These are phyloP conservation scores for Esox lucius DNA, from an alignment of 2,797 vertebrate species.

Conservation along the genomic window DNA sequence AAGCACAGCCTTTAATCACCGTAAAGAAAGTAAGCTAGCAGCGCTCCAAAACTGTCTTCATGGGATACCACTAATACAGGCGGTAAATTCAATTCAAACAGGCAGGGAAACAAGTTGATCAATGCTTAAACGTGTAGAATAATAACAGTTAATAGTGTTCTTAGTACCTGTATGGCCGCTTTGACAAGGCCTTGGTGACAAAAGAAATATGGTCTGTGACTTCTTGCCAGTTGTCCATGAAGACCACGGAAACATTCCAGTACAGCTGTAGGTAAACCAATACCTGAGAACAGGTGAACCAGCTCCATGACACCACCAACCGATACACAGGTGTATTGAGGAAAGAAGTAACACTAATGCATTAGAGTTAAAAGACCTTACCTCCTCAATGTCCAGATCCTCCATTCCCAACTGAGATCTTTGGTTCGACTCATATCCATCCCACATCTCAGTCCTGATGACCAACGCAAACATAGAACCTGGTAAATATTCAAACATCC, in stretches of 20 bases:
- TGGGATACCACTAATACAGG: not conserved
- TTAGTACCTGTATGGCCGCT: slow-evolving; percentile 73
- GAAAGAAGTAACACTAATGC: not conserved
- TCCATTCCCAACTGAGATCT: slow-evolving; percentile 54
- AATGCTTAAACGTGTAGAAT: not conserved
- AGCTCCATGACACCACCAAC: not conserved
- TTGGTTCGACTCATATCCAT: not conserved
- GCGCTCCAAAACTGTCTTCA: not conserved
- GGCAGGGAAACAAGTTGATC: not conserved
- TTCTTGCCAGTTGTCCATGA: slow-evolving; percentile 75
- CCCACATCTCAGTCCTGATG: slow-evolving; percentile 21
- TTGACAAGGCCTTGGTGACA: slow-evolving; percentile 79
- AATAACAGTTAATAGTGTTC: not conserved
- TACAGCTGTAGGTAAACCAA: slow-evolving; percentile 78
- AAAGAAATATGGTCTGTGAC: slow-evolving; percentile 75
- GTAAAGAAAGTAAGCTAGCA: not conserved
- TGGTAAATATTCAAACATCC: not conserved
- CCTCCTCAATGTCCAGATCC: slow-evolving; percentile 66
- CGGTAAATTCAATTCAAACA: not conserved
- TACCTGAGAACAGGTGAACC: slow-evolving; percentile 50
- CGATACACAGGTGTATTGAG: not conserved
- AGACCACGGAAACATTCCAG: slow-evolving; percentile 65
- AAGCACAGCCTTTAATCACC: not conserved
- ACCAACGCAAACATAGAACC: slow-evolving; percentile 13
- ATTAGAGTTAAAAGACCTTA: slow-evolving; percentile 36